Conservation (phyloP, 2,888 invertebrate species). For the Galeopsomyia nigrocyanea region DNA sequence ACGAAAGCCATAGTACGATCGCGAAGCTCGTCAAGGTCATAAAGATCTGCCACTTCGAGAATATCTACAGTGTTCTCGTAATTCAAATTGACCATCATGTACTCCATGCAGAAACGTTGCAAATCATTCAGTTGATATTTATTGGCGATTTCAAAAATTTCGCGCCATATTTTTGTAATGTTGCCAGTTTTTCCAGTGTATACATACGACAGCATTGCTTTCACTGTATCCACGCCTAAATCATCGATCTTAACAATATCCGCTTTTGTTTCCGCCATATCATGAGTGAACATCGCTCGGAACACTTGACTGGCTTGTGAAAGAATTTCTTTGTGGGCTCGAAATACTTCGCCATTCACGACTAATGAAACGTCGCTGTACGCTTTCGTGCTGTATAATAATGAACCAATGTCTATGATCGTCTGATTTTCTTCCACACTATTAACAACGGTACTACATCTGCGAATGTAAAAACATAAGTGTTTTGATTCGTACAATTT, state of each 20-base stretch:
- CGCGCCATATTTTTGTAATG: background rate
- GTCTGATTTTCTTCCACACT: background rate
- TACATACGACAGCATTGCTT: background rate
- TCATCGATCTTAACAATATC: background rate
- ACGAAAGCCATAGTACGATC: background rate
- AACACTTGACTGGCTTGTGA: too few relatives aligned
- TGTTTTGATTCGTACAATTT: too few relatives aligned
- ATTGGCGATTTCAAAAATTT: constrained; percentile 1
- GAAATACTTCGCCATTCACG: background rate
- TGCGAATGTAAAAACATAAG: too few relatives aligned
- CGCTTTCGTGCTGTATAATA: background rate
- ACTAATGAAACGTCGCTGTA: background rate
- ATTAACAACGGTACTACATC: too few relatives aligned
- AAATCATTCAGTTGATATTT: background rate
- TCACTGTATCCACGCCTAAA: background rate
- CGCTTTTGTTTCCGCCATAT: background rate
- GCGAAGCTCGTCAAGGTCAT: background rate
- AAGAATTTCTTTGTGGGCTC: background rate
- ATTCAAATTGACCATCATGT: background rate
- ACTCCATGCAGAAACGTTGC: constrained; percentile 3
- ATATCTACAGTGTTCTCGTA: background rate
- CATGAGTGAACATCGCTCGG: too few relatives aligned
- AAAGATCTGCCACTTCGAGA: background rate
- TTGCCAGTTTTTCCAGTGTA: constrained; percentile 2
- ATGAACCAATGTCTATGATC: too few relatives aligned